A percentile compares a stretch with the other conserved stretches of the same genome.
These are phyloP conservation scores for Tor tambroides DNA, from an alignment of 2,113 vertebrate genomes.

Conservation along the genomic window DNA sequence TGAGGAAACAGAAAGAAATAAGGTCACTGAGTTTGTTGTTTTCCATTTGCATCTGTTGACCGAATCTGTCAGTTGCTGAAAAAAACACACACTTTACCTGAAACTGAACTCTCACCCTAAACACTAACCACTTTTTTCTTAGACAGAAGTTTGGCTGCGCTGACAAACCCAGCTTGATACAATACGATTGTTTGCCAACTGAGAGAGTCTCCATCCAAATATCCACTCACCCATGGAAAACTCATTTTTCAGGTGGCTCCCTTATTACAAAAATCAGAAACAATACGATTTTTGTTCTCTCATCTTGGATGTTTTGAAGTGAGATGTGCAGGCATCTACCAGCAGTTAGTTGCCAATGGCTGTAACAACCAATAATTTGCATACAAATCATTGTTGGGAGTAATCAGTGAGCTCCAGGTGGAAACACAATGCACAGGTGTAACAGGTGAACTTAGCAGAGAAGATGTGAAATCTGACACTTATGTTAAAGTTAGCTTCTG, in stretches of 20 bases:
- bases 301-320: not conserved
- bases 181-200: not conserved
- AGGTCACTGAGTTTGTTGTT: conserved; percentile 35
- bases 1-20: conserved; percentile 59
- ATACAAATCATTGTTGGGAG: not conserved
- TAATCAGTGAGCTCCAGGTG: not conserved
- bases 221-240: not conserved
- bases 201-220: not conserved
- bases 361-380: not conserved
- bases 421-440: conserved; percentile 17
- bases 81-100: not conserved
- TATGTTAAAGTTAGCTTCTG: not conserved
- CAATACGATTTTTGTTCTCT: not conserved
- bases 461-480: conserved; percentile 24
- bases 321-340: not conserved
- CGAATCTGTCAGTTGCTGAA: not conserved
- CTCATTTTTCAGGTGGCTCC: not conserved
- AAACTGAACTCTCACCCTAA: not conserved
- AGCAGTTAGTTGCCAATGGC: not conserved
- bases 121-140: not conserved
- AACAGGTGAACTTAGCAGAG: not conserved
- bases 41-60: conserved; percentile 47
- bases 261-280: not conserved
- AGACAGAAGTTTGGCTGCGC: not conserved
- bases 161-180: not conserved